These are phyloP conservation scores for Pachycephus smyrnensis DNA, from an alignment of 2,888 invertebrate species.

Conservation along the genomic window DNA sequence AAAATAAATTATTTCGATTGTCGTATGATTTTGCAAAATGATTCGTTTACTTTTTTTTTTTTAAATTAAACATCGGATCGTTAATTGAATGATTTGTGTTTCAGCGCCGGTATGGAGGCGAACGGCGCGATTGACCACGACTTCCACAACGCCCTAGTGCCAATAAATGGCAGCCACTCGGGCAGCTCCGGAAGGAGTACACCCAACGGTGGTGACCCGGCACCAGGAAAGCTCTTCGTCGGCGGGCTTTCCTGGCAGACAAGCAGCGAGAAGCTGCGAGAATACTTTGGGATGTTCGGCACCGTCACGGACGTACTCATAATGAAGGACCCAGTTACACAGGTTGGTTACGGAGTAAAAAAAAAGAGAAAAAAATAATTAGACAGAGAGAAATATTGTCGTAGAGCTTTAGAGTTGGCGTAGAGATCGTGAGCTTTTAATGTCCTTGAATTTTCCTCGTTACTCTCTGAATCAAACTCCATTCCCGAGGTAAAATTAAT, in stretches of 20 bases:
- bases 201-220: slow-evolving; percentile 77
- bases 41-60: slow-evolving; percentile 12
- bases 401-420: too few species aligned
- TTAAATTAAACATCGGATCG: neutral
- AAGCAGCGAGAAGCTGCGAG: slow-evolving; percentile 90
- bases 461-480: too few species aligned
- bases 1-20: neutral
- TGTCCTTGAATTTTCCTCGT: too few species aligned
- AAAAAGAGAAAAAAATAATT: slow-evolving; percentile 3
- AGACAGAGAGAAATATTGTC: slow-evolving; percentile 5
- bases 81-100: slow-evolving; percentile 42
- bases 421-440: too few species aligned
- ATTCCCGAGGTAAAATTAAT: too few species aligned
- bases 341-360: slow-evolving; percentile 73
- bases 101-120: slow-evolving; percentile 70
- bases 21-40: slow-evolving; percentile 10
- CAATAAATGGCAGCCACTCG: slow-evolving; percentile 70
- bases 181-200: slow-evolving; percentile 82
- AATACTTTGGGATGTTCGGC: slow-evolving; percentile 93
- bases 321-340: slow-evolving; percentile 94
- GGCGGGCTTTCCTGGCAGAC: slow-evolving; percentile 95
- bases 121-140: slow-evolving; percentile 71
- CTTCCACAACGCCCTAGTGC: slow-evolving; percentile 66
- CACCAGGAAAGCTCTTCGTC: slow-evolving; percentile 89
- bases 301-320: slow-evolving; percentile 91